Evolutionary conservation across 2,113 vertebrate genomes (phyloP), one percentile per base, ranked within the genome.

Genomic region (Arvicanthis niloticus): DNA sequence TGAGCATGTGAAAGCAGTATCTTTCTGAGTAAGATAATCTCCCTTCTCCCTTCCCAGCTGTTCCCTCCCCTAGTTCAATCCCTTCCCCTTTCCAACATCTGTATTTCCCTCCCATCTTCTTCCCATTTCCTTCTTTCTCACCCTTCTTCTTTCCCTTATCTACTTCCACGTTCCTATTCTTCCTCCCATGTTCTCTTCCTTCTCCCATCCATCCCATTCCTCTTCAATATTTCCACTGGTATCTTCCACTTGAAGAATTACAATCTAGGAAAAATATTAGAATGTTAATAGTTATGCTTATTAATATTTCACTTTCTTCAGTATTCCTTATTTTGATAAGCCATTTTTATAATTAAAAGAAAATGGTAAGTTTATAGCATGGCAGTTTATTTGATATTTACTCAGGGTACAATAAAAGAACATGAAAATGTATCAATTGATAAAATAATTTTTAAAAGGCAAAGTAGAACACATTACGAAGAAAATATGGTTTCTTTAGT

Each of bases 321-420:
- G 4, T 58, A 85, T 45, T 88, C 70, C 93, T 51, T 65, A 89
- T 85, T 91, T 42, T 53, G 53, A 88, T 68, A 93, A 72, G 7
- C 3, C 22, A 53, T 29, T 96, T 94, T 95, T 88, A 93, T 80
- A 90, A 95, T 91, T 81, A 91, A 51, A 22, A 89, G 40, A 89
- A 91, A 89, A 88, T 80, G 37, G 31, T 70, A 89, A 19, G 51
- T 90, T 91, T 37, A 87, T 75, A 88, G 56, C 75, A 90, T 19
- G 21, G 68, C 68, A 94, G 15, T 94, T 98, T 95, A 96, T 95
- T 91, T 95, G 34, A 65, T 92, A 89, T 95, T 96, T 82, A 95
- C 91, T 96, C 62, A 84, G 17, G 29, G 88, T 96, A 76, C 75
- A 98, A 85, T 67, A 94, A 77, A 91, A 89, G 42, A 86, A 93